A percentile compares a stretch with the other conserved stretches of the same genome.
phyloP scores from a whole-genome alignment of 2,888 invertebrate species.

The Mantis religiosa region DNA sequence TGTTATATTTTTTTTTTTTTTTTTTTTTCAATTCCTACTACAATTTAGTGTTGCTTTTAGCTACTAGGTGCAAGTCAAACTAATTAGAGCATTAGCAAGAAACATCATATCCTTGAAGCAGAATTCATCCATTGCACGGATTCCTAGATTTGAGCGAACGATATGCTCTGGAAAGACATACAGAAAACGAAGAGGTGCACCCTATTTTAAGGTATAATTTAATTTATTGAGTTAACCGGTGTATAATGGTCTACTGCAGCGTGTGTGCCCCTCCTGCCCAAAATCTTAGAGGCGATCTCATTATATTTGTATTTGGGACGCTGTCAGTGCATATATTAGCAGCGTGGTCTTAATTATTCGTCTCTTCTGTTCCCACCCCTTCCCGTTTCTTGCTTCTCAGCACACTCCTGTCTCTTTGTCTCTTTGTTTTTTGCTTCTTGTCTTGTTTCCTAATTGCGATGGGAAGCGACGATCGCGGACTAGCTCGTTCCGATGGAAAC shows the following conservation, averaged over 20 bases:
- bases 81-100: background rate
- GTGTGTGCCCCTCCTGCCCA: background rate
- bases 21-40: too few species aligned
- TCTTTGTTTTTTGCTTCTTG: background rate
- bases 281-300: slow-evolving; percentile 14
- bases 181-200: background rate
- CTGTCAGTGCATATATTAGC: slow-evolving; percentile 17
- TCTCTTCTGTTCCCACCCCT: background rate
- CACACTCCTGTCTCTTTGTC: background rate
- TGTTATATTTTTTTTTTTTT: too few species aligned
- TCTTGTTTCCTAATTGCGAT: background rate
- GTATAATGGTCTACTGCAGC: background rate
- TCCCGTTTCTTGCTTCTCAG: background rate
- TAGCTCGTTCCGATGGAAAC: background rate
- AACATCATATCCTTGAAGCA: background rate
- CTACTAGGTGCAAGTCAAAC: background rate
- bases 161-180: background rate
- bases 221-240: slow-evolving; percentile 9
- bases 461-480: background rate
- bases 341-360: slow-evolving; percentile 25
- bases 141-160: background rate
- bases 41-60: too few species aligned
- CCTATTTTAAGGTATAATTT: slow-evolving; percentile 15
- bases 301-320: slow-evolving; percentile 9
- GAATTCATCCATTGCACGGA: background rate